phyloP scores from a whole-genome alignment of 2,113 vertebrate species.

The Phasianus colchicus region DNA sequence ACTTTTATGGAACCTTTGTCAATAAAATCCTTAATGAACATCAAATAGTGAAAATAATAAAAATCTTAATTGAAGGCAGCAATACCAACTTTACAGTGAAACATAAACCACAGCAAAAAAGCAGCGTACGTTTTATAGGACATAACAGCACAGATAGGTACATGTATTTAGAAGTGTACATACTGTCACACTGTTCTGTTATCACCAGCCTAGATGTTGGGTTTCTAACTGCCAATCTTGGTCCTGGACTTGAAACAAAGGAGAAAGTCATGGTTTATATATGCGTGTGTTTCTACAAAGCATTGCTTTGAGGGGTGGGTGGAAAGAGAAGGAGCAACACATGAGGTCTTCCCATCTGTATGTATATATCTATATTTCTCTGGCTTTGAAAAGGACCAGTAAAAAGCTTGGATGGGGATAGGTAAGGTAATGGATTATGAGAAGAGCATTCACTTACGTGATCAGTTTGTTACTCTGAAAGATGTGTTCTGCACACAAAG shows the following conservation, averaged over 20 bases:
- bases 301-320: neutral
- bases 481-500: neutral
- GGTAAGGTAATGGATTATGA: neutral
- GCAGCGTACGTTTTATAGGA: neutral
- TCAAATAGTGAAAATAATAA: slow-evolving; percentile 13
- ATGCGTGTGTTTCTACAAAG: neutral
- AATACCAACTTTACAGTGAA: neutral
- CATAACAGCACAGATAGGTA: neutral
- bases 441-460: neutral
- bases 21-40: slow-evolving; percentile 7
- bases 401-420: neutral
- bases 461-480: neutral
- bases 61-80: slow-evolving; percentile 1
- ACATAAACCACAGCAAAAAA: neutral
- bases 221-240: neutral
- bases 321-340: neutral
- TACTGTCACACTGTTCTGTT: neutral
- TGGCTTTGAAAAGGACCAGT: neutral
- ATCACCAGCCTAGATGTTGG: neutral
- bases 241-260: neutral
- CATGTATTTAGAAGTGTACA: neutral
- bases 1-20: neutral
- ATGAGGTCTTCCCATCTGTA: neutral
- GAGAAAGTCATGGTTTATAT: neutral
- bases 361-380: neutral